Conservation (phyloP, 2,888 invertebrate genomes). For the Eupithecia insigniata region DNA sequence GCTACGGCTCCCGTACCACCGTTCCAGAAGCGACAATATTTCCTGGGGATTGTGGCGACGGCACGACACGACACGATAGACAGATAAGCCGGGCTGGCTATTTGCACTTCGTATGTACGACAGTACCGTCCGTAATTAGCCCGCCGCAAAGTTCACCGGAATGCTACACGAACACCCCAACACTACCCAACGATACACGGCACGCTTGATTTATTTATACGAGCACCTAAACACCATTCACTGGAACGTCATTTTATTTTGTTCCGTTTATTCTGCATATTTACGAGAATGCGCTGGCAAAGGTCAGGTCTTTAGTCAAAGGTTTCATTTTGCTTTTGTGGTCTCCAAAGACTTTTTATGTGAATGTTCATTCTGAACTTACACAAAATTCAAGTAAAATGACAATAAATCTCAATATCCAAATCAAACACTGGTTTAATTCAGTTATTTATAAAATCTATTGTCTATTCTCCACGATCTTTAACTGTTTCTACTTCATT, state of each 20-base stretch:
- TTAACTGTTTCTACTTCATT: slow-evolving; percentile 24
- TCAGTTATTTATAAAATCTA: slow-evolving; percentile 1
- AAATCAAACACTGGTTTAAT: background rate
- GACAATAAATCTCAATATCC: background rate
- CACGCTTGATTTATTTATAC: slow-evolving; percentile 42
- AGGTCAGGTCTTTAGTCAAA: slow-evolving; percentile 18
- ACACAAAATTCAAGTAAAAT: background rate
- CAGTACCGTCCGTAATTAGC: slow-evolving; percentile 70
- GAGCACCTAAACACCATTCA: slow-evolving; percentile 24
- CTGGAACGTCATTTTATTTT: slow-evolving; percentile 31
- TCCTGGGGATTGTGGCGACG: slow-evolving; percentile 42
- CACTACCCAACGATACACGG: slow-evolving; percentile 48
- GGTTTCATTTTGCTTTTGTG: slow-evolving; percentile 1
- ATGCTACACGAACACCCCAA: slow-evolving; percentile 64
- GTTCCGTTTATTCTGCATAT: slow-evolving; percentile 8
- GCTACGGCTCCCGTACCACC: slow-evolving; percentile 20
- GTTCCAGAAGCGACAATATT: slow-evolving; percentile 39
- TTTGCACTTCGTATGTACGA: slow-evolving; percentile 66
- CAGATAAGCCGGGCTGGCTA: slow-evolving; percentile 66
- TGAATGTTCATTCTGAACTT: background rate
- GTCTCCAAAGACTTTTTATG: background rate
- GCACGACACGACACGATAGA: slow-evolving; percentile 52
- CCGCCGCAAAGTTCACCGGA: slow-evolving; percentile 71
- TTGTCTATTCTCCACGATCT: slow-evolving; percentile 10
- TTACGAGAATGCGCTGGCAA: slow-evolving; percentile 15